These are phyloP conservation scores for Psophia crepitans DNA, from an alignment of 2,113 vertebrate genomes.

Conservation along the genomic window DNA sequence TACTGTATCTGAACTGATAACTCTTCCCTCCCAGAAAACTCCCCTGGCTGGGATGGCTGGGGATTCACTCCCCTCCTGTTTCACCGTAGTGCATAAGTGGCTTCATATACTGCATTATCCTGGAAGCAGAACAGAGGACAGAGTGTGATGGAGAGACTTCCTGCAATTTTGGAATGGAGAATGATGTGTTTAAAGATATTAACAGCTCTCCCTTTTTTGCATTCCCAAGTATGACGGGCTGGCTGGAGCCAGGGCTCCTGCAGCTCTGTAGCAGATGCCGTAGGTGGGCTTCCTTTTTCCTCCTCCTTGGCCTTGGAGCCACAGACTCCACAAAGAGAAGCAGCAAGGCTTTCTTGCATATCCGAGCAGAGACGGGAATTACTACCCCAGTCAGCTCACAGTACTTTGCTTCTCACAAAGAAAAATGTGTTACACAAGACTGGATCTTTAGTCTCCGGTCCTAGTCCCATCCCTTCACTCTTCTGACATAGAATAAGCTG, in stretches of 20 bases:
- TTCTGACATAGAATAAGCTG: not conserved
- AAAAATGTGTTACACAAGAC: not conserved
- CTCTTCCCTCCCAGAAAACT: not conserved
- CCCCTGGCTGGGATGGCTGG: not conserved
- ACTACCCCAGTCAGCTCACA: not conserved
- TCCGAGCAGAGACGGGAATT: not conserved
- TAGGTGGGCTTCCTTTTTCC: not conserved
- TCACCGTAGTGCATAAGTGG: not conserved
- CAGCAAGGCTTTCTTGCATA: not conserved
- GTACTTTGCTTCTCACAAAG: not conserved
- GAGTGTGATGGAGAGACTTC: not conserved
- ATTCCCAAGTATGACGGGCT: not conserved
- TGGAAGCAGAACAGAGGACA: not conserved
- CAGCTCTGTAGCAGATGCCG: not conserved
- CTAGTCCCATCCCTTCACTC: not conserved
- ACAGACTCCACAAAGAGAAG: not conserved
- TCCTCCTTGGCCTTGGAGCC: not conserved
- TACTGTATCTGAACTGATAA: not conserved
- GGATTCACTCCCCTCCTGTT: not conserved
- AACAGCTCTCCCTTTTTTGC: not conserved
- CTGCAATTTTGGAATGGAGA: not conserved
- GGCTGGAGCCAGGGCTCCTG: not conserved
- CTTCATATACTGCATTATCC: not conserved
- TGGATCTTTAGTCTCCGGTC: not conserved
- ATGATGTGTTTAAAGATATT: not conserved